Base-by-base conservation (phyloP, 1,140 invertebrate species). In the Matsumurasca onukii region DNA sequence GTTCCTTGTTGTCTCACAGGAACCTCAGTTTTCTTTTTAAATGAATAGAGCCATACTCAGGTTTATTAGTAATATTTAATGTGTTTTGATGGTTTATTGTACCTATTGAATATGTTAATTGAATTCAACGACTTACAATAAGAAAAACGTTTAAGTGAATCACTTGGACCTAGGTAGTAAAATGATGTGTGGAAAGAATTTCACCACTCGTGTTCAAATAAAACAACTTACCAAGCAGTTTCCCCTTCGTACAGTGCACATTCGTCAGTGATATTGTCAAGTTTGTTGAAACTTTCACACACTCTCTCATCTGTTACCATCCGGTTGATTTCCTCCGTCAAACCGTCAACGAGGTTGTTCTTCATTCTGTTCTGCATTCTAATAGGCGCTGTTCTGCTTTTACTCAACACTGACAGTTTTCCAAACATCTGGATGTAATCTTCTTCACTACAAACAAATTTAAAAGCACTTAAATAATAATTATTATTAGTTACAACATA, bases 301-400 rank as follows among this genome's bases (percentile, higher is more conserved):
- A 59, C 13, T 2, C 30, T 59, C 30, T 59, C 55, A 27, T 59
- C 55, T 59, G 25, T 3, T 13, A 29, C 25, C 9, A 24, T 59
- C 5, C 2, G 24, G 12, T 59, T 3, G 3, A 59, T 29, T 59
- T 59, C 22, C 2, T 22, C 30, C 5, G 30, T 13, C 30, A 59
- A 59, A 27, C 2, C 9, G 25, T 59, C 25, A 22, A 27, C 30
- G 30, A 59, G 22, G 9, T 29, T 24, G 25, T 22, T 24, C 9
- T 29, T 59, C 55, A 59, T 59, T 59, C 25, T 59, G 9, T 59
- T 59, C 25, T 59, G 55, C 9, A 59, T 59, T 59, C 30, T 59
- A 12, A 22, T 27, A 2, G 55, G 55, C 3, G 24, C 55, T 59
- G 55, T 27, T 59, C 25, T 59, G 9, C 15, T 22, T 59, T 59